Conservation (phyloP, 1,140 invertebrate genomes). For the Leptopilina boulardi region DNA sequence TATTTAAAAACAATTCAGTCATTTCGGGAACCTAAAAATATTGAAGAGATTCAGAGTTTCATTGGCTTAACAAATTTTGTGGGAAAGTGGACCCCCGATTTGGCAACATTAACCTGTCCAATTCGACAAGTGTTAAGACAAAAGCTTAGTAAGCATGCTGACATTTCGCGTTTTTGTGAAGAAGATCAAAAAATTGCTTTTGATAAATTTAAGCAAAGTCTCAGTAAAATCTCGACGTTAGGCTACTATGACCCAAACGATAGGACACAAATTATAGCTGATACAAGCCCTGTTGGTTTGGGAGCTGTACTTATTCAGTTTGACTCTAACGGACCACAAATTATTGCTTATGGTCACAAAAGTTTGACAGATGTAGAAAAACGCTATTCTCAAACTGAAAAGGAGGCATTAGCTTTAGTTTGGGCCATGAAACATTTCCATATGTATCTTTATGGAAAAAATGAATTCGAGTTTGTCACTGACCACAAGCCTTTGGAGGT, state of each 20-base stretch:
- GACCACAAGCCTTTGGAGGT: slow-evolving; percentile 64
- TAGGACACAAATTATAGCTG: slow-evolving; percentile 67
- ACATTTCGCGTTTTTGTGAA: slow-evolving; percentile 35
- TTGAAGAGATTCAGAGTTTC: slow-evolving; percentile 45
- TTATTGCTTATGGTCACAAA: slow-evolving; percentile 45
- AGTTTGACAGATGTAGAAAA: slow-evolving; percentile 47
- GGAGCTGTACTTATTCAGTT: slow-evolving; percentile 64
- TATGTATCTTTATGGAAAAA: slow-evolving; percentile 52
- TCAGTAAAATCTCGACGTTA: slow-evolving; percentile 53
- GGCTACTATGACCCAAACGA: slow-evolving; percentile 66
- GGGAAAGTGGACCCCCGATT: slow-evolving; percentile 61
- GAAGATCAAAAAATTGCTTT: slow-evolving; percentile 43
- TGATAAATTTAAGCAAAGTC: slow-evolving; percentile 45
- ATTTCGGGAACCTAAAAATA: not conserved
- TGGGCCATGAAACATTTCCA: slow-evolving; percentile 53
- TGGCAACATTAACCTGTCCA: slow-evolving; percentile 58
- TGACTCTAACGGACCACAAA: slow-evolving; percentile 32
- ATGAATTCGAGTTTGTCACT: slow-evolving; percentile 56
- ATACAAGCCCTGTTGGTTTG: slow-evolving; percentile 70
- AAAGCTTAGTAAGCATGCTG: slow-evolving; percentile 43
- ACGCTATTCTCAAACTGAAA: slow-evolving; percentile 54
- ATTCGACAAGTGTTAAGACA: slow-evolving; percentile 48
- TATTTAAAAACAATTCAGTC: not conserved
- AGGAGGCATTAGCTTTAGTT: slow-evolving; percentile 56
- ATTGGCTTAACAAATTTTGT: slow-evolving; percentile 58